Percentiles rank a stretch among this genome's conserved stretches.
Conservation (phyloP, 1,140 invertebrate genomes). For the Zaprionus vittiger region DNA sequence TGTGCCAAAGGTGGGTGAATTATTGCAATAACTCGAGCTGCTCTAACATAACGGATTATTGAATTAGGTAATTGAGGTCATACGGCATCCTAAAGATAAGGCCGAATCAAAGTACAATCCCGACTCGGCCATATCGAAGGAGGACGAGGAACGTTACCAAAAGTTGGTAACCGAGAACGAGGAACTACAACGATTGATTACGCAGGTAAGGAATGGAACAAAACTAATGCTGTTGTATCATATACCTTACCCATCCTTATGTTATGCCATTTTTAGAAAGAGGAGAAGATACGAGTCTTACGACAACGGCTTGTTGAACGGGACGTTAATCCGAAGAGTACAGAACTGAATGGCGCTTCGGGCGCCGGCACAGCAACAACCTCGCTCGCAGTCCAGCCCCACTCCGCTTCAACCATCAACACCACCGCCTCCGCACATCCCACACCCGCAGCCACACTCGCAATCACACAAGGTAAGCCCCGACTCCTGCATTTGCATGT, state of each 20-base stretch:
- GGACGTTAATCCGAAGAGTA: constrained; percentile 85
- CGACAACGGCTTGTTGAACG: constrained; percentile 92
- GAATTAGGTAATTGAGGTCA: constrained; percentile 91
- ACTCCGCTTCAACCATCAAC: constrained; percentile 63
- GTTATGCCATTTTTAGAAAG: constrained; percentile 87
- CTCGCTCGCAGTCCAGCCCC: constrained; percentile 51
- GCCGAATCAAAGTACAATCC: constrained; percentile 93
- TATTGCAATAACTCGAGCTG: constrained; percentile 41
- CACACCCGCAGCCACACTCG: constrained; percentile 78
- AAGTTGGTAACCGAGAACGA: constrained; percentile 98
- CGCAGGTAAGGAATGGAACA: constrained; percentile 88
- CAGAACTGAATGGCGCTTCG: constrained; percentile 85
- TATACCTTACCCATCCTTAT: background rate
- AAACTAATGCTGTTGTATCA: background rate
- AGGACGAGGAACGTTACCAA: constrained; percentile 97
- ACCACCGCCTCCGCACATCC: constrained; percentile 63
- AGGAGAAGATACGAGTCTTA: constrained; percentile 93
- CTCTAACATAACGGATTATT: constrained; percentile 1
- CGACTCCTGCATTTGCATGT: constrained; percentile 28
- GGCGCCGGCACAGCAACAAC: constrained; percentile 57
- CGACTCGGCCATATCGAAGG: constrained; percentile 94
- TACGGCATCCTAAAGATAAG: constrained; percentile 92
- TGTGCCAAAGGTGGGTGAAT: constrained; percentile 93
- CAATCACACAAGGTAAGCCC: constrained; percentile 86
- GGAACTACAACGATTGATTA: constrained; percentile 96